Base-by-base conservation (phyloP, 2,888 invertebrate species). In the Poecilobothrus nobilitatus region DNA sequence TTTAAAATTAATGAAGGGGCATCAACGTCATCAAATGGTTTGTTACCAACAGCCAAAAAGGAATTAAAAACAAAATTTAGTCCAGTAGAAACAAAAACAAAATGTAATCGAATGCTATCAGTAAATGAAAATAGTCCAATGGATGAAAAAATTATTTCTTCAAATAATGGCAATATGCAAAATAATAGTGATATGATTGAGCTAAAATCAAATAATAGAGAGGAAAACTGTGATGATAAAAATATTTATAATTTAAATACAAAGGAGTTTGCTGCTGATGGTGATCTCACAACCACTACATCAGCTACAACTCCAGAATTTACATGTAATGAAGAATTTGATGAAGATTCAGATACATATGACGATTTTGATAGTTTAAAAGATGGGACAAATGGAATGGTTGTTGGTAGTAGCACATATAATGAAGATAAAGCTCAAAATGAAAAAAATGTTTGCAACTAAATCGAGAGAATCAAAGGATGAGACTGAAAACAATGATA, bases 1-100 rank as follows among this genome's bases (percentile, higher is more conserved):
- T 63, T 63, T 63, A 22, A 21, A 63, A 12, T 63, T 12, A 63
- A 63, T 22, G 63, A 63, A 63, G 63, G 18, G 4, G 65, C 65
- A 1, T 65, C 65, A 34, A 65, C 37, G 2, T 65, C 65, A 2
- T 65, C 65, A 10, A 65, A n/a, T 33, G 53, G 18, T 2, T 53
- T 53, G 6, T 18, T 15, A 12, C 18, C 53, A 18, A 53, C n/a
- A 18, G 18, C 3, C 3, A 53, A 53, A 53, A 53, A 18, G 7
- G 53, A 53, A 53, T 53, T 6, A 53, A 27, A 27, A 27, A 15
- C n/a, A 18, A 53, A 53, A 18, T 18, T 12, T n/a, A 18, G 18
- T 18, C 5, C 1, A 15, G 53, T 8, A 53, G n/a, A 12, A 37
- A 2, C 27, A 4, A 27, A 27, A 27, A 5, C 27, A 27, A 27